A percentile compares a stretch with the other conserved stretches of the same genome.
Conservation (phyloP, 2,797 vertebrate species). For the Hypotaenidia okinawae region DNA sequence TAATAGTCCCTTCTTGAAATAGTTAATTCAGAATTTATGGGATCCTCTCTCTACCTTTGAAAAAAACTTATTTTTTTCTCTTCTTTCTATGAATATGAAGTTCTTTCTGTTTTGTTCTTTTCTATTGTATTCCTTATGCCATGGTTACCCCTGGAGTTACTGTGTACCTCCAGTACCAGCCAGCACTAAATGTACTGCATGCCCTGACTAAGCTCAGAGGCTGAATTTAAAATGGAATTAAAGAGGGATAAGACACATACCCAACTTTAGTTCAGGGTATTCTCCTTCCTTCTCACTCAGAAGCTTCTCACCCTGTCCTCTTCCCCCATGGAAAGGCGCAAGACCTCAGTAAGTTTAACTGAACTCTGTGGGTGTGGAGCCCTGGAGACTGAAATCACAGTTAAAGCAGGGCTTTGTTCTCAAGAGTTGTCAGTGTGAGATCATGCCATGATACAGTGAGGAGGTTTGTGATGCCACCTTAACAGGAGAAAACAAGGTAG, state of each 20-base stretch:
- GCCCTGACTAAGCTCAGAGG: not conserved
- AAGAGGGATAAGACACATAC: not conserved
- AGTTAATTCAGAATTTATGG: not conserved
- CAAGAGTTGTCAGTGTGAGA: conserved; percentile 5
- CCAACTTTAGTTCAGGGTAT: not conserved
- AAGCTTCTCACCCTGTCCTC: not conserved
- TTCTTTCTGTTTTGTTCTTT: not conserved
- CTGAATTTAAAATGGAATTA: not conserved
- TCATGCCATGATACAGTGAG: not conserved
- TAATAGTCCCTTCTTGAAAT: not conserved
- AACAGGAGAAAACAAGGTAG: conserved; percentile 43
- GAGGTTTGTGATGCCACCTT: conserved; percentile 20
- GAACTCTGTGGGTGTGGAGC: not conserved
- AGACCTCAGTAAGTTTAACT: not conserved
- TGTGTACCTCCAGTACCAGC: not conserved
- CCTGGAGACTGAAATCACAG: not conserved
- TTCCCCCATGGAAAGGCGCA: not conserved
- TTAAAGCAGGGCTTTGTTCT: conserved; percentile 16
- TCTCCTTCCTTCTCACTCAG: not conserved
- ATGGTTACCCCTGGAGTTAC: not conserved
- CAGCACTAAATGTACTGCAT: not conserved
- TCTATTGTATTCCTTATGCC: not conserved
- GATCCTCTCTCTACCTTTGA: not conserved
- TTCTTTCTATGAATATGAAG: not conserved
- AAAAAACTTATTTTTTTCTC: not conserved